These are phyloP conservation scores for Toxotes jaculatrix DNA, from an alignment of 2,113 vertebrate genomes.

Conservation along the genomic window DNA sequence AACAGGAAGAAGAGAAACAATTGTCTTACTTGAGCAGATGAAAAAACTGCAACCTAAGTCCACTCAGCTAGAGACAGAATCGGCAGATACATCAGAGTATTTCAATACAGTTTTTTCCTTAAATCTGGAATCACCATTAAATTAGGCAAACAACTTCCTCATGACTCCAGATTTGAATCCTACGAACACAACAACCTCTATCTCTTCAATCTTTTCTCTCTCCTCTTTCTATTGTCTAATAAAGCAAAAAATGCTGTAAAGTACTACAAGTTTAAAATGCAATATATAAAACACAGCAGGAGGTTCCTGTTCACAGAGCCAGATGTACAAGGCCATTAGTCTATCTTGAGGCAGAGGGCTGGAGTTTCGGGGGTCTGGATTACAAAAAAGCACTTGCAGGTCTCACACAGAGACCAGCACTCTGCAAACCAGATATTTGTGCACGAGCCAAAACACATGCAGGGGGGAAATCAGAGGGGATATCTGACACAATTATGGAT, in stretches of 20 bases:
- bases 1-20: slow-evolving; percentile 19
- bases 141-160: not conserved
- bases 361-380: slow-evolving; percentile 16
- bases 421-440: slow-evolving; percentile 57
- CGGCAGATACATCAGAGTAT: not conserved
- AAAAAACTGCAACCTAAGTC: not conserved
- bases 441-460: slow-evolving; percentile 38
- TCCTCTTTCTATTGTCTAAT: not conserved
- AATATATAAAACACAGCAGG: slow-evolving; percentile 27
- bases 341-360: slow-evolving; percentile 20
- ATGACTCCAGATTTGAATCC: not conserved
- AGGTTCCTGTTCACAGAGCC: not conserved
- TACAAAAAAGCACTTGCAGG: not conserved
- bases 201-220: not conserved
- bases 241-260: not conserved
- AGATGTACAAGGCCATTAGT: slow-evolving; percentile 18
- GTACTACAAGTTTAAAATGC: not conserved
- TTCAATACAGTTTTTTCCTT: too few species aligned
- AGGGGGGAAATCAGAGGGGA: slow-evolving; percentile 4
- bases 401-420: slow-evolving; percentile 25
- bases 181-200: not conserved
- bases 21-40: not conserved
- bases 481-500: slow-evolving; percentile 21
- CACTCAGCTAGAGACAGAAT: not conserved
- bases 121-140: not conserved